Conservation (phyloP, 2,888 invertebrate genomes). For the Bellardia pandia region DNA sequence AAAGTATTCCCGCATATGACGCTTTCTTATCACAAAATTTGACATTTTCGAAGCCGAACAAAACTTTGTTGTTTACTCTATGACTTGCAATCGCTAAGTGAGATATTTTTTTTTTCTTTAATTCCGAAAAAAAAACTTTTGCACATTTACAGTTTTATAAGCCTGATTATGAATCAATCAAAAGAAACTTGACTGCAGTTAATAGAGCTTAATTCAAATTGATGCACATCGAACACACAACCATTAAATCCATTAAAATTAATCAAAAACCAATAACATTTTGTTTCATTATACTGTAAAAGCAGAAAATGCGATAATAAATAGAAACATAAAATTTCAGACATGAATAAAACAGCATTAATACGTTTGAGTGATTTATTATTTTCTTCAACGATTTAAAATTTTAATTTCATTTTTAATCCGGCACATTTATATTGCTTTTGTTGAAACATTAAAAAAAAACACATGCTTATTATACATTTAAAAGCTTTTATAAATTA, state of each 20-base stretch:
- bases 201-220: background rate
- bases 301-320: background rate
- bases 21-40: too few species aligned
- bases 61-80: too few species aligned
- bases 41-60: too few species aligned
- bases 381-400: slow-evolving; percentile 25
- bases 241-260: slow-evolving; percentile 19
- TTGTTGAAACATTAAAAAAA: slow-evolving; percentile 22
- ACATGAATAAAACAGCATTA: slow-evolving; percentile 29
- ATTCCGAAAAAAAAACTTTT: too few species aligned
- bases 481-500: slow-evolving; percentile 61
- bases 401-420: slow-evolving; percentile 41
- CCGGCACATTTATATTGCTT: slow-evolving; percentile 37
- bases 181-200: background rate
- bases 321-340: background rate
- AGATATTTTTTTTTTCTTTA: too few species aligned
- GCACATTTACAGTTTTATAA: too few species aligned
- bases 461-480: slow-evolving; percentile 10
- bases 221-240: slow-evolving; percentile 13
- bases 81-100: too few species aligned
- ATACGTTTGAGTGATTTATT: slow-evolving; percentile 26
- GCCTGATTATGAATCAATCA: background rate
- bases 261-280: slow-evolving; percentile 15
- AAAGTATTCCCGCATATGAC: too few species aligned
- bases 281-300: slow-evolving; percentile 1